Conservation (phyloP, 2,113 vertebrate species). For the Tylochromis polylepis region DNA sequence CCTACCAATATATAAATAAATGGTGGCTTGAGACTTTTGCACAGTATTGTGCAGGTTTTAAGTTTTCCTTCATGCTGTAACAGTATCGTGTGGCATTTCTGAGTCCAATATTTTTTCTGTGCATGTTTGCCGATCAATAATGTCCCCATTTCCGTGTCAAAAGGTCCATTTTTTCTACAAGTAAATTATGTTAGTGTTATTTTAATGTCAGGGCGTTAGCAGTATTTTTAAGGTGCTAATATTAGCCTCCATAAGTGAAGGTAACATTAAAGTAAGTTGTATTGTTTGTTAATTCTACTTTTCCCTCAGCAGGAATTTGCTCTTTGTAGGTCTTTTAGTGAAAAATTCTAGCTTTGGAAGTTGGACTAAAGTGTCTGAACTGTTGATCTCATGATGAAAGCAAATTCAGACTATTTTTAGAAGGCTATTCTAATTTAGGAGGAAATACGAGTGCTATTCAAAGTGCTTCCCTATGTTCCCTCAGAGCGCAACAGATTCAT, state of each 20-base stretch:
- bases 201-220: neutral
- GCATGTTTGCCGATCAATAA: neutral
- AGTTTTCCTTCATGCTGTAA: neutral
- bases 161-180: rapidly evolving
- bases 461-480: neutral
- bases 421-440: neutral
- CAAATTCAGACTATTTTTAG: neutral
- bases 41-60: neutral
- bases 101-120: neutral
- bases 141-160: neutral
- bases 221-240: neutral
- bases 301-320: neutral
- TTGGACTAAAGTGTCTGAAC: neutral
- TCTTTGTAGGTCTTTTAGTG: neutral
- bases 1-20: neutral
- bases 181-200: neutral
- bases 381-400: neutral
- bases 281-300: neutral
- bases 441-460: neutral
- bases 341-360: neutral
- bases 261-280: neutral
- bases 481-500: neutral
- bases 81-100: neutral
- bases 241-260: neutral
- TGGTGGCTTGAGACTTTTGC: neutral